Percentiles rank a stretch among this genome's conserved stretches.
These are phyloP conservation scores for Monodelphis domestica DNA, from an alignment of 2,797 vertebrate genomes.

Conservation along the genomic window DNA sequence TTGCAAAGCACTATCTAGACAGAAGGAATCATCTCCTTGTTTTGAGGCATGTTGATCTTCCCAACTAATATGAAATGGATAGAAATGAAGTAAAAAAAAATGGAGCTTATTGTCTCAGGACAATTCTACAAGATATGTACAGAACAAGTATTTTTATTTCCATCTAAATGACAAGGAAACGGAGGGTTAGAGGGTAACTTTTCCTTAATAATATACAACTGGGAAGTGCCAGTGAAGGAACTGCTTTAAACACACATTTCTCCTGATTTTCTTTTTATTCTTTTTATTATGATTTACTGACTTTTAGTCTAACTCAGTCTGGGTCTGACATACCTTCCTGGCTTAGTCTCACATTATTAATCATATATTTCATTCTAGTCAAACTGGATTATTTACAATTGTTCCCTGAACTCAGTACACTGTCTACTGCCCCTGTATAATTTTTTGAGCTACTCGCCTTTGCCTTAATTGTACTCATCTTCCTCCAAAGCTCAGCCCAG, in stretches of 20 bases:
- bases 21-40: no score
- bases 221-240: neutral
- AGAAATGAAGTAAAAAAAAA: no score
- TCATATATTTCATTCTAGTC: neutral
- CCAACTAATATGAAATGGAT: no score
- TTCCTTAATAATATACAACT: neutral
- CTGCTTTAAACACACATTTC: neutral
- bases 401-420: neutral
- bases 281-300: neutral
- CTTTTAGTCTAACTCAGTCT: neutral
- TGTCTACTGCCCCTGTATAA: neutral
- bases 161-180: neutral
- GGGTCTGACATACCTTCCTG: neutral
- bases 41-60: no score
- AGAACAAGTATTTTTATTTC: neutral
- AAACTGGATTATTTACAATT: neutral
- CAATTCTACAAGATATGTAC: neutral
- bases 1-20: neutral
- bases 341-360: neutral
- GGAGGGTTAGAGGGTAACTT: neutral
- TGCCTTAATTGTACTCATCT: neutral
- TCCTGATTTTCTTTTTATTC: neutral
- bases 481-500: neutral
- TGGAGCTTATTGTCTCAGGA: no score
- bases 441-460: neutral